A percentile compares a stretch with the other conserved stretches of the same genome.
phyloP scores from a whole-genome alignment of 2,888 invertebrate genomes.

The Amorpha juglandis region DNA sequence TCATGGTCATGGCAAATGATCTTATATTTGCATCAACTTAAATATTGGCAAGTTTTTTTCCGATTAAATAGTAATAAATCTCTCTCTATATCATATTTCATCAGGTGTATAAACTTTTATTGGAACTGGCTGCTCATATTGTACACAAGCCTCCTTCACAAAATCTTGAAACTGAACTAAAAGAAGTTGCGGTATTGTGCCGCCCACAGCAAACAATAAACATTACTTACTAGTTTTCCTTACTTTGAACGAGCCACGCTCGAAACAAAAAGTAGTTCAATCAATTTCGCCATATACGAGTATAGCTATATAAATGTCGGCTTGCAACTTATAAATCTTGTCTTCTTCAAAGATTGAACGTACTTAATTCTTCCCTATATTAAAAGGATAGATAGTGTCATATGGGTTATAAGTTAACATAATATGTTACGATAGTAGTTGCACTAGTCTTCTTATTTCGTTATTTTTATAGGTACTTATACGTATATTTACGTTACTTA shows the following conservation, averaged over 20 bases:
- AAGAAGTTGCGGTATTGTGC: neutral
- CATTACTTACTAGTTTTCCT: slow-evolving; percentile 23
- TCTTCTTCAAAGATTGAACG: neutral
- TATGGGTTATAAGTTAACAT: too few species aligned
- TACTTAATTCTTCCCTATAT: neutral
- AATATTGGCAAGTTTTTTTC: too few species aligned
- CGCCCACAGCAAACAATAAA: slow-evolving; percentile 10
- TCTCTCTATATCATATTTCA: too few species aligned
- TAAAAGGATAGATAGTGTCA: too few species aligned
- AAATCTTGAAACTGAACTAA: neutral
- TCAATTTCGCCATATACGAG: slow-evolving; percentile 5
- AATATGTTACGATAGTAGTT: too few species aligned
- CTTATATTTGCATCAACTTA: too few species aligned
- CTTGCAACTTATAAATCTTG: slow-evolving; percentile 1
- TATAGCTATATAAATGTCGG: slow-evolving; percentile 10
- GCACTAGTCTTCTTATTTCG: too few species aligned
- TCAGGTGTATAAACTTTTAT: neutral
- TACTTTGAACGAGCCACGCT: slow-evolving; percentile 4
- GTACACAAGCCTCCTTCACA: slow-evolving; percentile 2
- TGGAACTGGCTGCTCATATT: neutral
- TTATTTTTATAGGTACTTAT: too few species aligned
- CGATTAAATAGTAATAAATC: too few species aligned
- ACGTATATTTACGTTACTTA: too few species aligned
- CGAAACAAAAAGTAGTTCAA: slow-evolving; percentile 18
- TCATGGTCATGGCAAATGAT: too few species aligned